Evolutionary conservation across 2,113 vertebrate species (phyloP), one percentile per base, ranked within the genome.

Genomic region (Burhinus bistriatus): DNA sequence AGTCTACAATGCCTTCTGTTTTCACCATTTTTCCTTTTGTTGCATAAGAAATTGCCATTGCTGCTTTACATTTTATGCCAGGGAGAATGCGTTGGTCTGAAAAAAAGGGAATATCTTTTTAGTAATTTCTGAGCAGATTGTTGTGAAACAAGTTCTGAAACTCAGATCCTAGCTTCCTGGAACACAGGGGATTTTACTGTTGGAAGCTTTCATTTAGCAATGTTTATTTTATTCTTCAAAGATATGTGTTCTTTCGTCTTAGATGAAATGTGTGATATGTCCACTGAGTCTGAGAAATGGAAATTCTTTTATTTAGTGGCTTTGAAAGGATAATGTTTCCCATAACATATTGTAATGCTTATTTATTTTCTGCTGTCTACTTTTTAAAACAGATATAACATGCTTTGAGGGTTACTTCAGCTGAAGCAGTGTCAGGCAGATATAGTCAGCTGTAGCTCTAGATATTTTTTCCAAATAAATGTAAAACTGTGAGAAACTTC

Each of bases 111-210:
- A 68, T 70, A 64, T 61, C 72, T 84, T 80, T 88, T 90, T 47
- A 78, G 76, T 36, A 75, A 93, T 78, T 92, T 96, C 83, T 89
- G 55, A 93, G 72, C 80, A 96, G 72, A 84, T 78, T 94, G 80
- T 87, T 96, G 84, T 87, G 83, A 87, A 96, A 94, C 72, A 89
- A 81, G 54, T 82, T 80, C 81, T 47, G 83, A 91, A 96, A 78
- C 72, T 88, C 82, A 84, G n/a, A 81, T 87, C 51, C 45, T 51
- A n/a, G 19, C 21, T 89, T 78, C 78, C 77, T 54, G 69, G 45
- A 91, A 87, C 64, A 93, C n/a, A 36, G 9, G 55, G 54, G 66
- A 95, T 87, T 94, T 92, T 95, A 64, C 66, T 88, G 44, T 73
- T 91, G 51, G 59, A 96, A 95, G 59, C 2, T 81, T 95, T 89